These are phyloP conservation scores for Girardinus metallicus DNA, from an alignment of 2,797 vertebrate species.

Conservation along the genomic window DNA sequence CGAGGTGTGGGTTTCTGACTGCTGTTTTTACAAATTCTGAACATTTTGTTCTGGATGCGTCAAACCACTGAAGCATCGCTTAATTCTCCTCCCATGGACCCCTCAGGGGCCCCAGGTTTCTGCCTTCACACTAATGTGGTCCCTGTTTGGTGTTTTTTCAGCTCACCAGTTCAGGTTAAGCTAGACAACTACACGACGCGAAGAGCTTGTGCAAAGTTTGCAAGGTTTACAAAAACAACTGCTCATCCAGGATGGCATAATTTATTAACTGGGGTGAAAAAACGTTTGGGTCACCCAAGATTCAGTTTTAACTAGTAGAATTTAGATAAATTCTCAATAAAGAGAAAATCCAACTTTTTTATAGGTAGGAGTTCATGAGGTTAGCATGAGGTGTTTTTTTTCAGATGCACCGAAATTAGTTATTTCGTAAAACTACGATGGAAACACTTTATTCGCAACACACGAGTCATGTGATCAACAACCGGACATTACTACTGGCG, in stretches of 20 bases:
- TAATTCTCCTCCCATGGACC: not conserved
- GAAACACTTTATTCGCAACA: no score
- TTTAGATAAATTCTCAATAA: not conserved
- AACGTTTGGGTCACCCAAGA: not conserved
- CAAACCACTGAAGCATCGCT: not conserved
- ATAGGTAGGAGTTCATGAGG: no score
- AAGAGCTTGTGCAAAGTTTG: not conserved
- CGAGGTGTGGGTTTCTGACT: not conserved
- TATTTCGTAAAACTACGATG: no score
- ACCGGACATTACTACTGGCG: no score
- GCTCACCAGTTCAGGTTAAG: not conserved
- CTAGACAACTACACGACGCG: not conserved
- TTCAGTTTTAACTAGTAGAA: not conserved
- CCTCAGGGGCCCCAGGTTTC: not conserved
- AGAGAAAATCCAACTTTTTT: not conserved
- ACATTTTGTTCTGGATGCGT: constrained; percentile 5
- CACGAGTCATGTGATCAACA: no score
- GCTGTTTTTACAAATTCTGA: not conserved
- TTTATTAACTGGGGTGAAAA: not conserved
- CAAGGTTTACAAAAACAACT: not conserved
- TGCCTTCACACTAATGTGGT: not conserved
- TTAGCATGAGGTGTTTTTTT: no score
- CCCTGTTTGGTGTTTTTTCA: not conserved
- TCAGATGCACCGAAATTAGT: no score
- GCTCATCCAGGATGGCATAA: not conserved